phyloP scores from a whole-genome alignment of 2,888 invertebrate species.

The Alentia gelatinosa region DNA sequence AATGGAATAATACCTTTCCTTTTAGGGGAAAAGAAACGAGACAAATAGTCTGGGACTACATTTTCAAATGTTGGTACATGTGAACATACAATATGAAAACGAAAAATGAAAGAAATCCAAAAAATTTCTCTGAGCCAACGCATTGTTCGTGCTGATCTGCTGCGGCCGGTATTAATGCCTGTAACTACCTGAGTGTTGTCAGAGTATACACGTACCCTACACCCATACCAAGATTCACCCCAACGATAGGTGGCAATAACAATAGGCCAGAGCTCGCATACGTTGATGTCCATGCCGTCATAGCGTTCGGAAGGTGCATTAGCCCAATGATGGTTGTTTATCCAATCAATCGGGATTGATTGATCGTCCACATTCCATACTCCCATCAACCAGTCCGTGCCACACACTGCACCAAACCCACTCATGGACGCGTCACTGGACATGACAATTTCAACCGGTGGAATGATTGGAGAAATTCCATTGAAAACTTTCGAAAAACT shows the following conservation, averaged over 20 bases:
- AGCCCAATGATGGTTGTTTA: not conserved
- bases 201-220: not conserved
- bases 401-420: not conserved
- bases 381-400: not conserved
- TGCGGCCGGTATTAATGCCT: not conserved
- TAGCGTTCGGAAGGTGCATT: not conserved
- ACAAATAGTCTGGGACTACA: too few relatives aligned
- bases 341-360: not conserved
- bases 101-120: too few relatives aligned
- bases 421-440: not conserved
- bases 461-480: not conserved
- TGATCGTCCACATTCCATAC: not conserved
- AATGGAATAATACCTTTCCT: too few relatives aligned
- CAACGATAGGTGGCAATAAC: not conserved
- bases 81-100: too few relatives aligned
- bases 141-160: not conserved
- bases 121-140: not conserved
- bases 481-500: not conserved
- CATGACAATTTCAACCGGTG: not conserved
- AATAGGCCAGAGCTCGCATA: not conserved
- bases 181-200: not conserved
- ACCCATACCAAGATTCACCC: not conserved
- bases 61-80: too few relatives aligned
- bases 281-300: not conserved
- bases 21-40: too few relatives aligned